Evolutionary conservation across 2,888 invertebrate genomes (phyloP), one percentile per base, ranked within the genome.

Genomic region (Trachelus troglodyta): DNA sequence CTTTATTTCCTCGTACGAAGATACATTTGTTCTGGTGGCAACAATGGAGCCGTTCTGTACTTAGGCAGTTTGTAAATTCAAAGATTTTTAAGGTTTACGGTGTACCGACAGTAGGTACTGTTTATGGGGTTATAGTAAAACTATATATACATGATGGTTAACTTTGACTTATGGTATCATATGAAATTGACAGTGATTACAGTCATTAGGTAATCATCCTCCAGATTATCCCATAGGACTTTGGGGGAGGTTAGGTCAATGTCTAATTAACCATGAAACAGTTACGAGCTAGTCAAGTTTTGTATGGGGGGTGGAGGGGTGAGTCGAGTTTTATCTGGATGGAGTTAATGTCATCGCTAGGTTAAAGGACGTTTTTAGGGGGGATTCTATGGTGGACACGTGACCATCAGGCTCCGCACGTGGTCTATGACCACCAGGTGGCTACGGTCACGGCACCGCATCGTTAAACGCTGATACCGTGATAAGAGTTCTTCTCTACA

Each of bases 371-470:
- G 56, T 56, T 56, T 23, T 23, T 87, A 84, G 82, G 82, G 82
- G 83, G 86, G 86, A 85, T 85, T 83, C 81, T 83, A 87, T 85
- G 83, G 82, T 81, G 84, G 88, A 86, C 89, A 89, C 89, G 89
- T 88, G 89, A 88, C 89, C 88, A 83, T 83, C 84, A 85, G 81
- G 81, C 82, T 85, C 80, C 87, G 87, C 89, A 86, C 89, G 89
- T 88, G 88, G 87, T 86, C 83, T 71, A 30, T 69, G 74, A 82
- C 82, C 87, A 83, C 88, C 88, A 88, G 88, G 88, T 88, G 88
- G 88, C 81, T 83, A 80, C 79, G 81, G 88, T 85, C 87, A 88
- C 85, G 56, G 88, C 86, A 87, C 77, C 84, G 77, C 81, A 71
- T 85, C 86, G 85, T 86, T 88, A 88, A 88, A 87, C 84, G 88